Conservation (phyloP, 2,797 vertebrate genomes). For the Falco concolor region DNA sequence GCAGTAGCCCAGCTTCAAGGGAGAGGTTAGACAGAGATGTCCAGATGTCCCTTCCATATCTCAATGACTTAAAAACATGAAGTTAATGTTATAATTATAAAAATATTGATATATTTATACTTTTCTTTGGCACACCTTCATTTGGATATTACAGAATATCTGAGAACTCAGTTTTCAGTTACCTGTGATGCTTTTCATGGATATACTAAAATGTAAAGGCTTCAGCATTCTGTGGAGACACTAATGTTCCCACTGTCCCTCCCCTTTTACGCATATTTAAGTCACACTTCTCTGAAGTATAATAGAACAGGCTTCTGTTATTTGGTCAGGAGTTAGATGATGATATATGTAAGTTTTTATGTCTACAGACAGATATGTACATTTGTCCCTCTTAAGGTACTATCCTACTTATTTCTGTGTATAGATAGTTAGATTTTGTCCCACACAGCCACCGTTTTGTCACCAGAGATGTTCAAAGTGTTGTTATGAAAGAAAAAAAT, state of each 20-base stretch:
- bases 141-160: neutral
- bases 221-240: neutral
- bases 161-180: neutral
- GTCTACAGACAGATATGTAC: neutral
- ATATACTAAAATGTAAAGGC: neutral
- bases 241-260: neutral
- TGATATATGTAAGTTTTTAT: neutral
- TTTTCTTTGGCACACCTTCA: neutral
- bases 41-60: neutral
- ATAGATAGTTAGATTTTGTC: neutral
- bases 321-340: neutral
- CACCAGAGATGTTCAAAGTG: neutral
- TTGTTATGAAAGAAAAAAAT: neutral
- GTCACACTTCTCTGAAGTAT: neutral
- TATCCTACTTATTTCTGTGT: neutral
- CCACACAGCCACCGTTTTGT: neutral
- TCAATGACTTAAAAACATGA: neutral
- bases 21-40: neutral
- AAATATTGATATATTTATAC: neutral
- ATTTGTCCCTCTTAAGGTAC: neutral
- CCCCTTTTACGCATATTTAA: neutral
- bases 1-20: neutral
- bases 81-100: neutral
- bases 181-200: neutral
- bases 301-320: neutral